Evolutionary conservation across 1,140 invertebrate genomes (phyloP).

Genomic region (Pseudomyrmex dendroicus): DNA sequence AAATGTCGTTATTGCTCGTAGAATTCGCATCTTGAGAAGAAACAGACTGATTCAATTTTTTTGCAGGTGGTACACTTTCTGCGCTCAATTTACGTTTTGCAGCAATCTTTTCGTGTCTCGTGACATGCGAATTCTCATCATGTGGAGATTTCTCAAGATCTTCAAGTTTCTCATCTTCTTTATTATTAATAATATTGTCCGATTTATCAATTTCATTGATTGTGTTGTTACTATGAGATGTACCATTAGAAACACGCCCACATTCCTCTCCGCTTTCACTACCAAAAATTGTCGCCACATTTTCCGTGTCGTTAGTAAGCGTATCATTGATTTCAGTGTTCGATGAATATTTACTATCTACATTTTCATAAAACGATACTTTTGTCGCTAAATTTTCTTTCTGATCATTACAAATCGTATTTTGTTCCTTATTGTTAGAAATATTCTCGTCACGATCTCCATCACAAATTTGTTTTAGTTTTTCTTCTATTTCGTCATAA

Average conservation of each 20-base stretch:
- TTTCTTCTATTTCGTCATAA: constrained; percentile 78
- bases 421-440: constrained; percentile 53
- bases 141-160: not conserved
- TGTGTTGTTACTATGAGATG: not conserved
- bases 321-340: constrained; percentile 43
- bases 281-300: constrained; percentile 70
- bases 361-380: not conserved
- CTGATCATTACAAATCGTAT: not conserved
- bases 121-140: constrained; percentile 36
- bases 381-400: constrained; percentile 3
- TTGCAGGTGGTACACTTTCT: constrained; percentile 68
- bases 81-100: constrained; percentile 69
- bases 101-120: constrained; percentile 63
- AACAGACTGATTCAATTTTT: constrained; percentile 60
- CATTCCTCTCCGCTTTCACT: constrained; percentile 69
- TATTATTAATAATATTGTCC: constrained; percentile 23
- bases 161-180: constrained; percentile 64
- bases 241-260: not conserved
- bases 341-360: constrained; percentile 13
- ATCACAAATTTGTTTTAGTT: constrained; percentile 77
- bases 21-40: constrained; percentile 52
- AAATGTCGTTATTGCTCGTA: constrained; percentile 50
- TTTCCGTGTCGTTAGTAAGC: constrained; percentile 44
- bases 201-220: not conserved
- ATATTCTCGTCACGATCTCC: constrained; percentile 65